These are phyloP conservation scores for Platyrinchus mystaceus DNA, from an alignment of 2,797 vertebrate species.

Conservation along the genomic window DNA sequence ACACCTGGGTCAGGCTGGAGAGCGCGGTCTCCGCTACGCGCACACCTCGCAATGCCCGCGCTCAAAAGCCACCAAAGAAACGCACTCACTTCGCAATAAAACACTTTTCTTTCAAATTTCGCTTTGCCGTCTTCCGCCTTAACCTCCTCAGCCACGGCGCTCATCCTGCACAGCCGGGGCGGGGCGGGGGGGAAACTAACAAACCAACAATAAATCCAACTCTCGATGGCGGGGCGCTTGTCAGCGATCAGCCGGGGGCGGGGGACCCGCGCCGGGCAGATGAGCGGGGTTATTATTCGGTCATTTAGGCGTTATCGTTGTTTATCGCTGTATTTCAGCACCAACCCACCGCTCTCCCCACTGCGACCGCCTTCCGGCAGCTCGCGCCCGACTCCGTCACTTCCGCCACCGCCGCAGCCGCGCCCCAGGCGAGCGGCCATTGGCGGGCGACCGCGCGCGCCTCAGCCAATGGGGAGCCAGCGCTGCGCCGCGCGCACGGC, in stretches of 20 bases:
- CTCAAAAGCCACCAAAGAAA: not conserved
- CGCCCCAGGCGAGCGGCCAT: not conserved
- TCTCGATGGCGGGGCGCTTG: accelerated
- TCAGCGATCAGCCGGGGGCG: accelerated
- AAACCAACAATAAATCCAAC: not conserved
- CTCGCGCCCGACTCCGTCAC: not conserved
- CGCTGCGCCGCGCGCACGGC: accelerated
- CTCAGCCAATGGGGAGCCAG: not conserved
- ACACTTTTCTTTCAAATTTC: not conserved
- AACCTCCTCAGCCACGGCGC: not conserved
- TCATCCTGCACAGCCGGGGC: not conserved
- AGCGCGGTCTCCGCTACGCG: too few relatives aligned
- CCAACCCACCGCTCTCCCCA: accelerated
- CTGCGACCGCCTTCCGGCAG: accelerated
- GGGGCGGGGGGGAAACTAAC: too few relatives aligned
- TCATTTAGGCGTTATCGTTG: not conserved
- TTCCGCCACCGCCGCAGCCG: accelerated
- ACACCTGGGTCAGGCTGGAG: too few relatives aligned
- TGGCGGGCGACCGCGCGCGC: accelerated
- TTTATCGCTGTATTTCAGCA: accelerated
- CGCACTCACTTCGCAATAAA: constrained; percentile 49
- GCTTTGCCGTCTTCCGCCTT: not conserved
- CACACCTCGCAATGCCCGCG: not conserved
- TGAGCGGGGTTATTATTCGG: accelerated
- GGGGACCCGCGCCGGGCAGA: accelerated